These are phyloP conservation scores for Tetanocera ferruginea DNA, from an alignment of 2,888 invertebrate species.

Conservation along the genomic window DNA sequence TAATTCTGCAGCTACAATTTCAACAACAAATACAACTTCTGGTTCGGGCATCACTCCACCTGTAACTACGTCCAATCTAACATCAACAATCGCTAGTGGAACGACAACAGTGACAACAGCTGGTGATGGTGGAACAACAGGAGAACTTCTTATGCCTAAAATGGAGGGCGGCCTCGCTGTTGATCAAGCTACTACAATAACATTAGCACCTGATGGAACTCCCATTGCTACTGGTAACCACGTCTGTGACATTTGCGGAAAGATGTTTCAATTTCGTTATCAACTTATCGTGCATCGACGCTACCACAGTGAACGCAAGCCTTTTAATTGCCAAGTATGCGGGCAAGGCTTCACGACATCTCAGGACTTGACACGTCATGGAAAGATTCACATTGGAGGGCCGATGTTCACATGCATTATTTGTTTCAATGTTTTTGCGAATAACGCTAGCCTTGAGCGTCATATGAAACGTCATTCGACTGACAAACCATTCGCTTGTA, in stretches of 20 bases:
- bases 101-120: slow-evolving; percentile 45
- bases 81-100: slow-evolving; percentile 50
- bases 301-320: slow-evolving; percentile 88
- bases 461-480: slow-evolving; percentile 86
- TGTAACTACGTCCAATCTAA: slow-evolving; percentile 43
- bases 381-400: slow-evolving; percentile 86
- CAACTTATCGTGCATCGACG: slow-evolving; percentile 89
- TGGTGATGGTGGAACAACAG: slow-evolving; percentile 48
- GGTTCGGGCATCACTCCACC: slow-evolving; percentile 44
- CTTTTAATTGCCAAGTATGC: slow-evolving; percentile 85
- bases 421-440: slow-evolving; percentile 82
- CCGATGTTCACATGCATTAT: slow-evolving; percentile 81
- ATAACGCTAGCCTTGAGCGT: slow-evolving; percentile 79
- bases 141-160: slow-evolving; percentile 68
- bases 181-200: slow-evolving; percentile 72
- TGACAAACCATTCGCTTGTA: slow-evolving; percentile 88
- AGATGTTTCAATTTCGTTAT: slow-evolving; percentile 89
- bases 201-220: slow-evolving; percentile 71
- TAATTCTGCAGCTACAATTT: slow-evolving; percentile 50
- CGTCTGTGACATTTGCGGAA: slow-evolving; percentile 87
- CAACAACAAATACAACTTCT: slow-evolving; percentile 51
- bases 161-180: slow-evolving; percentile 68
- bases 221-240: slow-evolving; percentile 76
- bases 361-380: slow-evolving; percentile 84
- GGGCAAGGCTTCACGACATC: slow-evolving; percentile 87